Conservation (phyloP, 2,113 vertebrate genomes). For the Sander lucioperca region DNA sequence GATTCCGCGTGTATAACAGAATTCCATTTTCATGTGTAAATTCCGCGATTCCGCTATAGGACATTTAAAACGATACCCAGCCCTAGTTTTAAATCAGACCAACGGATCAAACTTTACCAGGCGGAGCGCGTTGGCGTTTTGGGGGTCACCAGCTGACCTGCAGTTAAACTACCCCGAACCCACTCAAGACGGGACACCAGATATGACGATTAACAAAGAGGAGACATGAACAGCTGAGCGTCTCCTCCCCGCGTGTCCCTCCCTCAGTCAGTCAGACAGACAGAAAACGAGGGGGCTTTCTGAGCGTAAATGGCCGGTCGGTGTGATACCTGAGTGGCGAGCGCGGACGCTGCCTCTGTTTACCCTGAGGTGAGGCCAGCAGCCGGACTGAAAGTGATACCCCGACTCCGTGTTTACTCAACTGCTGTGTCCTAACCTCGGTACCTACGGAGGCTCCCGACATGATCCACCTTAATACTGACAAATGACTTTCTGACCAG, state of each 20-base stretch:
- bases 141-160: constrained; percentile 29
- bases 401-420: constrained; percentile 82
- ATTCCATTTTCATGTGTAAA: no score
- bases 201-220: constrained; percentile 28
- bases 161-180: constrained; percentile 14
- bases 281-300: neutral
- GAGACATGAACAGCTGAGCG: constrained; percentile 43
- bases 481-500: constrained; percentile 86
- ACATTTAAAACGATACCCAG: no score
- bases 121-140: no score
- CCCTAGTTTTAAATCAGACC: no score
- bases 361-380: constrained; percentile 73
- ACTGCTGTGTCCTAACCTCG: constrained; percentile 83
- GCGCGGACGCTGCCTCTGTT: constrained; percentile 65
- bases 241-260: neutral
- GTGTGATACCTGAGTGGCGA: constrained; percentile 71
- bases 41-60: no score
- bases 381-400: constrained; percentile 81
- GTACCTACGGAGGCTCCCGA: constrained; percentile 77
- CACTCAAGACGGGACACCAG: constrained; percentile 41
- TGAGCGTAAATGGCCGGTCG: neutral
- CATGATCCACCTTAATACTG: constrained; percentile 86
- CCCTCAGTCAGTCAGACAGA: neutral
- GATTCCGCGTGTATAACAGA: no score
- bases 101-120: no score